These are phyloP conservation scores for Bombus vancouverensis DNA, from an alignment of 1,140 invertebrate species.

Conservation along the genomic window DNA sequence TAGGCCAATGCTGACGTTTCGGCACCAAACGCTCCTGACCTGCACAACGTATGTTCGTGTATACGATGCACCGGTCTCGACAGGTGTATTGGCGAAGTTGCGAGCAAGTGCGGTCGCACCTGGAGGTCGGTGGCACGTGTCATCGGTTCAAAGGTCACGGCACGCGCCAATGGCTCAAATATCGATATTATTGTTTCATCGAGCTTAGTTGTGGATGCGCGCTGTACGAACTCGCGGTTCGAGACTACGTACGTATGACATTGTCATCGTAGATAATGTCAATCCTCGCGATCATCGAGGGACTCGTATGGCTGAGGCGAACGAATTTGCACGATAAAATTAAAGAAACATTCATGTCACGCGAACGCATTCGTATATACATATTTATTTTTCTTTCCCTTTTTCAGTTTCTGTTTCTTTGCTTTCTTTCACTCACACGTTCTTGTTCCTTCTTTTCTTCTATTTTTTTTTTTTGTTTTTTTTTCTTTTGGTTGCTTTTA, in stretches of 20 bases:
- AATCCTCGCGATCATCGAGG: not conserved
- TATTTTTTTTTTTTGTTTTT: not conserved
- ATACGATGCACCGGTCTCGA: constrained; percentile 5
- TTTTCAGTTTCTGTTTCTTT: constrained; percentile 1
- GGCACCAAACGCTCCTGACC: constrained; percentile 38
- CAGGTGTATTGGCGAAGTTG: constrained; percentile 10
- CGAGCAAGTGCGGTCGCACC: constrained; percentile 23
- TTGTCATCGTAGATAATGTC: constrained; percentile 1
- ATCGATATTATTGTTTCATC: constrained; percentile 43
- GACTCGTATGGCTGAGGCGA: not conserved
- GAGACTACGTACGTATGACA: not conserved
- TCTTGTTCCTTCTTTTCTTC: not conserved
- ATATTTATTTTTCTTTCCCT: not conserved
- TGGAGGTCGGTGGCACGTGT: constrained; percentile 42
- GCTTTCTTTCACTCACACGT: not conserved
- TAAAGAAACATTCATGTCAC: not conserved
- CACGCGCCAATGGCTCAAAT: constrained; percentile 35
- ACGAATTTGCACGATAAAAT: not conserved
- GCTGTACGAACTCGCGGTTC: not conserved
- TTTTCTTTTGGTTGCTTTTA: constrained; percentile 1
- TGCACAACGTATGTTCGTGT: constrained; percentile 31
- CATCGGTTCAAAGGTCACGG: constrained; percentile 54
- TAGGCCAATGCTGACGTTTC: constrained; percentile 4
- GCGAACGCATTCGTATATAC: not conserved
- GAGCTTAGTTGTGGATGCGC: not conserved